Evolutionary conservation across 2,888 invertebrate species (phyloP).

Genomic region (Drymonia ruficornis): DNA sequence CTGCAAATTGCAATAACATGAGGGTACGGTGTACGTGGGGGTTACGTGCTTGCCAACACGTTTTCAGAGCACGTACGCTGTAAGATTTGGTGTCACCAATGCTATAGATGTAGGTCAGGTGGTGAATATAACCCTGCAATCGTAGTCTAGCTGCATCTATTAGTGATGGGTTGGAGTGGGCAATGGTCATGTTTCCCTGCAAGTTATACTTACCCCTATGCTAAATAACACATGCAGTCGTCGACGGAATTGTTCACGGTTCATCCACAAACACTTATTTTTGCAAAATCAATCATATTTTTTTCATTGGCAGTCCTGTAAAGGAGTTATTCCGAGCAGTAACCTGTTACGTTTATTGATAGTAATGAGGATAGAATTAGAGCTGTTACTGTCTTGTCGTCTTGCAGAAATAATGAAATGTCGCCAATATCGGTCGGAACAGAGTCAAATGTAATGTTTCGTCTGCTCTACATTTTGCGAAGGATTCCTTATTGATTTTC

Average conservation of each 20-base stretch:
- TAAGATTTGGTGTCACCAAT: conserved; percentile 14
- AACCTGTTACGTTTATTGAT: too few species aligned
- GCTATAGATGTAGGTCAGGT: conserved; percentile 1
- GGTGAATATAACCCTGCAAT: not conserved
- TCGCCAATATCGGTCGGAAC: not conserved
- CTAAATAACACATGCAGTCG: too few species aligned
- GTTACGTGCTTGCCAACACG: conserved; percentile 48
- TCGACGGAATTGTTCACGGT: too few species aligned
- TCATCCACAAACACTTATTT: too few species aligned
- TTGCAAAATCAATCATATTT: too few species aligned
- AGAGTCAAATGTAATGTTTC: too few species aligned
- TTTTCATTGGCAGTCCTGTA: too few species aligned
- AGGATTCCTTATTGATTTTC: not conserved
- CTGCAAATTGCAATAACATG: conserved; percentile 42
- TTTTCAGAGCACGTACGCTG: conserved; percentile 31
- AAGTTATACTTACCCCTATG: too few species aligned
- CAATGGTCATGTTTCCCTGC: too few species aligned
- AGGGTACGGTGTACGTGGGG: conserved; percentile 29
- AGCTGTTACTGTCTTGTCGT: not conserved
- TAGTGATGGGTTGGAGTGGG: too few species aligned
- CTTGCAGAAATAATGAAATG: not conserved
- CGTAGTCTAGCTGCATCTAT: not conserved
- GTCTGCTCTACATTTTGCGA: not conserved
- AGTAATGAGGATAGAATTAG: too few species aligned
- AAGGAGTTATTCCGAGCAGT: too few species aligned